A percentile compares a stretch with the other conserved stretches of the same genome.
These are phyloP conservation scores for Brotogeris chrysoptera DNA, from an alignment of 2,797 vertebrate species.

Conservation along the genomic window DNA sequence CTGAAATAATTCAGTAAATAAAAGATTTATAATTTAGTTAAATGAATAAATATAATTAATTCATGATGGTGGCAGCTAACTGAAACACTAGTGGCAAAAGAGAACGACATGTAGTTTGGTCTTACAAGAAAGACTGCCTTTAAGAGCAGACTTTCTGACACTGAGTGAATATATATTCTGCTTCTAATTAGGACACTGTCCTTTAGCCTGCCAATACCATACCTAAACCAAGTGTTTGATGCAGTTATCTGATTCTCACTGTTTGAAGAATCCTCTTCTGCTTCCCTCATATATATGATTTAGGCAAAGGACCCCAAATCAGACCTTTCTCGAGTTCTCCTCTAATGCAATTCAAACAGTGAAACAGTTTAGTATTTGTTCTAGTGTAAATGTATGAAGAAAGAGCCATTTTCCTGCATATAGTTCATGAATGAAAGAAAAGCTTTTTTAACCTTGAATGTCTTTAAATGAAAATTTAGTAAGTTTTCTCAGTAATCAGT, in stretches of 20 bases:
- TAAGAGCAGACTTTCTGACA: neutral
- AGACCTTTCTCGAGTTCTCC: neutral
- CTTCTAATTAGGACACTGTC: neutral
- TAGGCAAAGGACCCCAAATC: neutral
- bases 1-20: neutral
- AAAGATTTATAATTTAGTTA: neutral
- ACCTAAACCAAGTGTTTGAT: neutral
- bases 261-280: neutral
- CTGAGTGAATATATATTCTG: neutral
- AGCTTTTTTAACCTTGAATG: conserved; percentile 7
- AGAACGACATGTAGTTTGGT: neutral
- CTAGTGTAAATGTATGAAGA: neutral
- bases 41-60: neutral
- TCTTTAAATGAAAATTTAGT: conserved; percentile 20
- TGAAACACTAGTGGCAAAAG: neutral
- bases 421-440: neutral
- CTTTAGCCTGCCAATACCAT: neutral
- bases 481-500: neutral
- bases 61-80: neutral
- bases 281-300: neutral
- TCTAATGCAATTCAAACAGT: neutral
- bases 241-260: neutral
- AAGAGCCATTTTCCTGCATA: neutral
- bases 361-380: neutral
- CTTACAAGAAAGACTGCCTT: neutral